Evolutionary conservation across 2,888 invertebrate genomes (phyloP).

Genomic region (Anaspis maculata): DNA sequence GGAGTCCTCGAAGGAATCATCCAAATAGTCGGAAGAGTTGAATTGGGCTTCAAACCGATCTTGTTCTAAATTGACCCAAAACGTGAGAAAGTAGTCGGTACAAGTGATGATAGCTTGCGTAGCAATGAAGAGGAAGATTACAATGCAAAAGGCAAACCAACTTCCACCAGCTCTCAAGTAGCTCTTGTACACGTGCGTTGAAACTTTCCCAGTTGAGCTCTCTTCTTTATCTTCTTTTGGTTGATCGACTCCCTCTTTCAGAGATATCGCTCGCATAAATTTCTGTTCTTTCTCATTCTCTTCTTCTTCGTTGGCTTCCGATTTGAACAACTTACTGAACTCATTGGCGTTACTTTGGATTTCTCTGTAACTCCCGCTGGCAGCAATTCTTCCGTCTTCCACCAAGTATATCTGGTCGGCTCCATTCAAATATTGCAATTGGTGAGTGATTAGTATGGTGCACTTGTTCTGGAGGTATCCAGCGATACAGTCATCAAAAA

Average conservation of each 20-base stretch:
- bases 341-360: conserved; percentile 54
- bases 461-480: conserved; percentile 57
- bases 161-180: conserved; percentile 69
- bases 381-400: conserved; percentile 48
- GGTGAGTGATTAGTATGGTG: conserved; percentile 65
- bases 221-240: conserved; percentile 6
- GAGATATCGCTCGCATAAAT: conserved; percentile 22
- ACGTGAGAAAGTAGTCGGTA: conserved; percentile 71
- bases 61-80: conserved; percentile 46
- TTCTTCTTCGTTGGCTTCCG: conserved; percentile 28
- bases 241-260: conserved; percentile 21
- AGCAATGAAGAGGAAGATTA: conserved; percentile 53
- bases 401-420: conserved; percentile 48
- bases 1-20: too few species aligned
- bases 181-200: conserved; percentile 49
- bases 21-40: background rate
- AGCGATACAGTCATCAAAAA: conserved; percentile 73
- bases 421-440: conserved; percentile 56
- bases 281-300: conserved; percentile 22
- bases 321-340: conserved; percentile 50
- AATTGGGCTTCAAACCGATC: background rate
- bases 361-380: conserved; percentile 60
- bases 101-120: conserved; percentile 65
- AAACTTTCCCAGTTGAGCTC: conserved; percentile 43
- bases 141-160: conserved; percentile 48